A percentile compares a stretch with the other conserved stretches of the same genome.
Conservation (phyloP, 2,888 invertebrate genomes). For the Odontocolon sp. region DNA sequence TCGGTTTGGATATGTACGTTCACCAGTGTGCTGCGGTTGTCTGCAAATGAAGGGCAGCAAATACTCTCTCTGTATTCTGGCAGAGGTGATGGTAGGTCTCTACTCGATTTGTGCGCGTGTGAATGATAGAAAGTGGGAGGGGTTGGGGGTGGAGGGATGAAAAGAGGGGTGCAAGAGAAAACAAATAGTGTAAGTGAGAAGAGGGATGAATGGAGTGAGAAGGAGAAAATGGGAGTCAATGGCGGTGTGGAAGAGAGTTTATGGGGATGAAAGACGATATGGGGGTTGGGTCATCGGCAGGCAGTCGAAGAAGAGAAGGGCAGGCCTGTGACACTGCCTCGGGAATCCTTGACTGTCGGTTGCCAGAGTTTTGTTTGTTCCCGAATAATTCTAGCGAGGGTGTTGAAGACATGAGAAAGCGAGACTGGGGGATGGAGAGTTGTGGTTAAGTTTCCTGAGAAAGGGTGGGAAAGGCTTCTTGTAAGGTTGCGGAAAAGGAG, state of each 20-base stretch:
- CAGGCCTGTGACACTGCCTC: not conserved
- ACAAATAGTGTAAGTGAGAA: slow-evolving; percentile 34
- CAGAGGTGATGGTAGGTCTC: not conserved
- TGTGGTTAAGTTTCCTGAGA: slow-evolving; percentile 32
- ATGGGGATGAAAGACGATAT: slow-evolving; percentile 28
- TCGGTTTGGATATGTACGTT: slow-evolving; percentile 29
- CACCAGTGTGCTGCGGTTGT: slow-evolving; percentile 41
- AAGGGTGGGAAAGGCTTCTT: not conserved
- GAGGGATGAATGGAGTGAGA: slow-evolving; percentile 11
- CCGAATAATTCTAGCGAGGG: slow-evolving; percentile 38
- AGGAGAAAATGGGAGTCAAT: slow-evolving; percentile 38
- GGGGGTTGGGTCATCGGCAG: slow-evolving; percentile 19
- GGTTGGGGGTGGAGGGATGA: not conserved
- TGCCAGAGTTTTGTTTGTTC: slow-evolving; percentile 51
- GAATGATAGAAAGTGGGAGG: slow-evolving; percentile 33
- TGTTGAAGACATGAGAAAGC: slow-evolving; percentile 21
- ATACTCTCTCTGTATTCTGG: slow-evolving; percentile 11
- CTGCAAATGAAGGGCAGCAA: slow-evolving; percentile 54
- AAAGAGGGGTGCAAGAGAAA: slow-evolving; percentile 41
- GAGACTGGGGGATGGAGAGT: slow-evolving; percentile 34
- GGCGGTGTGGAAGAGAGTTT: slow-evolving; percentile 7
- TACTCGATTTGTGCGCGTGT: slow-evolving; percentile 9
- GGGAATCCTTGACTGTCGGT: slow-evolving; percentile 48
- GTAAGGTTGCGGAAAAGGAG: not conserved
- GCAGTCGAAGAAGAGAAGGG: not conserved